Base-by-base conservation (phyloP, 2,797 vertebrate species). In the Rhyacichthys aspro region DNA sequence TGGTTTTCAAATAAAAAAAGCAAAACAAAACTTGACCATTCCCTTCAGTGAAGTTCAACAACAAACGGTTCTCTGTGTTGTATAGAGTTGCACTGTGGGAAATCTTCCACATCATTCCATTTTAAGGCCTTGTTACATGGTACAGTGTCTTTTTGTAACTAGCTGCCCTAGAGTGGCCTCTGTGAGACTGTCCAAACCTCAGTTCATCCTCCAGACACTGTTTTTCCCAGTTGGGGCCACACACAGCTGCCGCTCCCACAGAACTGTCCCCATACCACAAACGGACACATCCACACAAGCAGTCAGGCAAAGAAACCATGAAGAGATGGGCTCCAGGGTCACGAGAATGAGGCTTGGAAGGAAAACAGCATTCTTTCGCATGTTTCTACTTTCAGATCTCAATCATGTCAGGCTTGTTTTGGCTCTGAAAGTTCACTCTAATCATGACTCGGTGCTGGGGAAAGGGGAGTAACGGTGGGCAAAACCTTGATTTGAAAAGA, bases 281-380 rank as follows among this genome's bases (percentile, higher is more conserved):
- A 65, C 60, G n/a, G 58, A 56, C 49, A 63, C 37, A 19, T 43
- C 65, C 50, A 62, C 46, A 52, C 62, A 60, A 56, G 45, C 38
- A 55, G 54, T 68, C 44, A 58, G 11, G 34, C 60, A 74, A 36
- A 46, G 43, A 37, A 64, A 69, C 57, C 63, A 76, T 71, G 63
- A 65, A 72, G 69, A 79, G 56, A 62, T 11, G 67, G 65, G 66
- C 71, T 84, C 62, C 63, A 71, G 76, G 89, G 90, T 91, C 89
- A 90, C 63, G 68, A 87, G 81, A 90, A 85, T 70, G 68, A 80
- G 59, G 42, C 82, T 86, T 88, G 89, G 80, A 91, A 79, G 89
- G 90, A 91, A 91, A 90, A 90, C 75, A 41, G 83, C 88, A 92
- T 93, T 91, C 90, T 93, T 93, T 92, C 87, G 85, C 89, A 91